A percentile compares a stretch with the other conserved stretches of the same genome.
phyloP scores from a whole-genome alignment of 2,888 invertebrate species.

The Antitype chi region DNA sequence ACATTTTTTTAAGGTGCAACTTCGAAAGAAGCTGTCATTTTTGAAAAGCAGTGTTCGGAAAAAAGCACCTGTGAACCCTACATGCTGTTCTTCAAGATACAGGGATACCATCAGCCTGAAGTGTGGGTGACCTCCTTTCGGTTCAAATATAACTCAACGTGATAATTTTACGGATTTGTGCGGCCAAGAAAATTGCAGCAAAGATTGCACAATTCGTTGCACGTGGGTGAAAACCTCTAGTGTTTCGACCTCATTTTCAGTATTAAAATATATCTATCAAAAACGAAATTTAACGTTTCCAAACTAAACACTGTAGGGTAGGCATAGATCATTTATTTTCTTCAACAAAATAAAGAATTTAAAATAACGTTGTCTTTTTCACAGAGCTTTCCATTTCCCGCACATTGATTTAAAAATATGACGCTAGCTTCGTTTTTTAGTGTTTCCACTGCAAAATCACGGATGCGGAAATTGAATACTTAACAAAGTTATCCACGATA shows the following conservation, averaged over 20 bases:
- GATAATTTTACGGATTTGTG: constrained; percentile 57
- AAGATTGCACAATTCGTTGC: constrained; percentile 54
- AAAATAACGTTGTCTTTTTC: background rate
- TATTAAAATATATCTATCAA: constrained; percentile 38
- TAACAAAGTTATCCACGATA: constrained; percentile 22
- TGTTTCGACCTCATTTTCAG: constrained; percentile 40
- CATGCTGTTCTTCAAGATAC: constrained; percentile 17
- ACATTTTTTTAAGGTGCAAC: no score
- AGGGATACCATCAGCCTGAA: constrained; percentile 49
- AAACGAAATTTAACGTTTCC: constrained; percentile 6
- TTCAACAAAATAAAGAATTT: background rate
- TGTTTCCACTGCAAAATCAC: background rate
- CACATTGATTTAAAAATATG: background rate
- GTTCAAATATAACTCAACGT: constrained; percentile 57
- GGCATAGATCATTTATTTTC: constrained; percentile 20
- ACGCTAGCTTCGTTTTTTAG: background rate
- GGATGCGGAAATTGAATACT: constrained; percentile 18
- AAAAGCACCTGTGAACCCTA: constrained; percentile 39
- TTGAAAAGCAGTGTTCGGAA: background rate
- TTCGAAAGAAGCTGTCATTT: background rate
- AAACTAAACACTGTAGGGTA: background rate
- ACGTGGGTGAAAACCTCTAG: constrained; percentile 52
- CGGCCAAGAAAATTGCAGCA: constrained; percentile 54
- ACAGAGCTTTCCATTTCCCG: background rate
- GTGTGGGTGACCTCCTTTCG: constrained; percentile 63